Percentiles rank a stretch among this genome's conserved stretches.
Conservation (phyloP, 2,888 invertebrate genomes). For the Drosophila planitibia region DNA sequence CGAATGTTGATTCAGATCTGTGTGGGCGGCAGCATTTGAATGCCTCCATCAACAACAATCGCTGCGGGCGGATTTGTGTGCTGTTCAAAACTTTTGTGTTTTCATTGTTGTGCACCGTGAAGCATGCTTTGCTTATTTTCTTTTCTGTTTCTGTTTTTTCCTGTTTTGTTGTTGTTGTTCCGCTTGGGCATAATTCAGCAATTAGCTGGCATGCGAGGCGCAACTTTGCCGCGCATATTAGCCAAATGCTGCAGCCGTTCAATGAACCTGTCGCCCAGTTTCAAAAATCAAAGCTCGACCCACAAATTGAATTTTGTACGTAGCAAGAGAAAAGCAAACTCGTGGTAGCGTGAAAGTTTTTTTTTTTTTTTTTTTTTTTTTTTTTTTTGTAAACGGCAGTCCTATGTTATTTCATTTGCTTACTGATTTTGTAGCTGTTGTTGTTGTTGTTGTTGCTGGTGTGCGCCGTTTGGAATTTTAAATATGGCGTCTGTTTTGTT, state of each 20-base stretch:
- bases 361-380: background rate
- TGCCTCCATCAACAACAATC: background rate
- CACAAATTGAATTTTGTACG: slow-evolving; percentile 51
- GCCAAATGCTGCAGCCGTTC: slow-evolving; percentile 38
- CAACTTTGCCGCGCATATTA: slow-evolving; percentile 52
- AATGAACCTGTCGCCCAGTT: slow-evolving; percentile 48
- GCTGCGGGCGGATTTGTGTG: slow-evolving; percentile 21
- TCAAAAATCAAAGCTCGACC: slow-evolving; percentile 57
- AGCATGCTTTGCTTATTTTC: slow-evolving; percentile 41
- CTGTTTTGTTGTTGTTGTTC: slow-evolving; percentile 3
- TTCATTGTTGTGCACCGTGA: slow-evolving; percentile 41
- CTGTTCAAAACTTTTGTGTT: slow-evolving; percentile 20
- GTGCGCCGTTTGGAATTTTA: slow-evolving; percentile 76
- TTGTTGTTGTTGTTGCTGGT: slow-evolving; percentile 32
- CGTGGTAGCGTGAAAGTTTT: slow-evolving; percentile 58
- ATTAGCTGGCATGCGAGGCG: slow-evolving; percentile 57
- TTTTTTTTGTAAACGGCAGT: slow-evolving; percentile 49
- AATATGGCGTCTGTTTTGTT: slow-evolving; percentile 82
- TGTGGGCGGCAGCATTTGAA: slow-evolving; percentile 13
- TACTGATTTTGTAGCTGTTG: slow-evolving; percentile 39
- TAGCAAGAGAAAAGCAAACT: slow-evolving; percentile 31
- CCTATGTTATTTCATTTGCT: slow-evolving; percentile 72
- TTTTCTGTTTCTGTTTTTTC: background rate
- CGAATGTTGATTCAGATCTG: slow-evolving; percentile 38
- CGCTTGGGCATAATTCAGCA: slow-evolving; percentile 63